These are phyloP conservation scores for Crocuta crocuta DNA, from an alignment of 2,113 vertebrate species.

Conservation along the genomic window DNA sequence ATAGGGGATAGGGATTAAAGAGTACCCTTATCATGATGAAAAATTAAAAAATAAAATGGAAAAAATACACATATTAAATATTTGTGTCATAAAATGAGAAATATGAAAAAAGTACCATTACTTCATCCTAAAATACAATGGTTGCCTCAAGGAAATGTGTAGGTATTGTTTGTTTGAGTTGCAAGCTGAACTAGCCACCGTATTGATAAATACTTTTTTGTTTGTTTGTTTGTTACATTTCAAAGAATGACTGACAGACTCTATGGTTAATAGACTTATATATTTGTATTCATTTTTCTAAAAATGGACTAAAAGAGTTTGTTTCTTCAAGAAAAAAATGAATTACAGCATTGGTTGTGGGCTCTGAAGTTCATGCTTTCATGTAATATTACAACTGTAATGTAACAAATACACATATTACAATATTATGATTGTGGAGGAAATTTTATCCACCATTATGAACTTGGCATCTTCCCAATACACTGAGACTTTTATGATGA, in stretches of 20 bases:
- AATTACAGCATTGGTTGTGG: not conserved
- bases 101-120: not conserved
- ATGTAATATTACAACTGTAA: not conserved
- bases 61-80: not conserved
- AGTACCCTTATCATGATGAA: not conserved
- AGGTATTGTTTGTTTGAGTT: not conserved
- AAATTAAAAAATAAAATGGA: not conserved
- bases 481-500: not conserved
- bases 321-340: constrained; percentile 6
- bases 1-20: not conserved
- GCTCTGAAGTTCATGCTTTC: not conserved
- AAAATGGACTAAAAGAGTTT: not conserved
- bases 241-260: not conserved
- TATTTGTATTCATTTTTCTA: not conserved
- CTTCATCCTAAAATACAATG: not conserved
- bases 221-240: not conserved
- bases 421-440: not conserved
- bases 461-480: not conserved
- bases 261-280: not conserved
- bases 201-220: not conserved
- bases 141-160: not conserved
- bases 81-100: not conserved
- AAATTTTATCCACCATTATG: not conserved
- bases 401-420: too few relatives aligned
- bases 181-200: not conserved